These are phyloP conservation scores for Proteles cristata DNA, from an alignment of 2,113 vertebrate genomes.

Conservation along the genomic window DNA sequence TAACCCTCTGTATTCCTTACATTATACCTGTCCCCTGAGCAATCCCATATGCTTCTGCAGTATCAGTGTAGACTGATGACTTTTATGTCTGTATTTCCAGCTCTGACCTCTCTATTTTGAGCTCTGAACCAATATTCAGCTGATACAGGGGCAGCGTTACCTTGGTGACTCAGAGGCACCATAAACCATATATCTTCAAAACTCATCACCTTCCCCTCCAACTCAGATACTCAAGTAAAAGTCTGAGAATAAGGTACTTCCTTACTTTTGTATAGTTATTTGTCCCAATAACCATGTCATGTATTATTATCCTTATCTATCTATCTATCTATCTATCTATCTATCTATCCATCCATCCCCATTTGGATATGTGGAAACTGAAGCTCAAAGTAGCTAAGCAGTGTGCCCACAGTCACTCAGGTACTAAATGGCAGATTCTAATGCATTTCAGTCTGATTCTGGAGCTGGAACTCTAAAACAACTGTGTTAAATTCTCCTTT, in stretches of 20 bases:
- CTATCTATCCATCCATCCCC: not conserved
- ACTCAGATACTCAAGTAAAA: constrained; percentile 15
- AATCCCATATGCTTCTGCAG: not conserved
- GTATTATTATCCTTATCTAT: not conserved
- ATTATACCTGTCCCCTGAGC: not conserved
- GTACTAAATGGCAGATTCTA: not conserved
- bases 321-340: no score
- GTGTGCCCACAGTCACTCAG: not conserved
- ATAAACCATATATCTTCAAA: constrained; percentile 7
- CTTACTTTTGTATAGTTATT: not conserved
- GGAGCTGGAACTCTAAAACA: not conserved
- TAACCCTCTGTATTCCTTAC: not conserved
- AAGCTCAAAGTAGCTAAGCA: not conserved
- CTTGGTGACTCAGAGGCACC: not conserved
- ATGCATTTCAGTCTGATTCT: constrained; percentile 35
- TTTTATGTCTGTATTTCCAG: not conserved
- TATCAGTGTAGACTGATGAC: not conserved
- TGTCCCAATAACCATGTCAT: not conserved
- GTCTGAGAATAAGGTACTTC: not conserved
- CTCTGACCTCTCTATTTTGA: constrained; percentile 33
- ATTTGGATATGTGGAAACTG: not conserved
- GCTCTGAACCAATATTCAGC: not conserved
- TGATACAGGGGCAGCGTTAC: not conserved
- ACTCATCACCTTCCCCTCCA: not conserved
- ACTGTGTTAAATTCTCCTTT: not conserved